Evolutionary conservation across 2,797 vertebrate genomes (phyloP).

Genomic region (Lateolabrax maculatus): DNA sequence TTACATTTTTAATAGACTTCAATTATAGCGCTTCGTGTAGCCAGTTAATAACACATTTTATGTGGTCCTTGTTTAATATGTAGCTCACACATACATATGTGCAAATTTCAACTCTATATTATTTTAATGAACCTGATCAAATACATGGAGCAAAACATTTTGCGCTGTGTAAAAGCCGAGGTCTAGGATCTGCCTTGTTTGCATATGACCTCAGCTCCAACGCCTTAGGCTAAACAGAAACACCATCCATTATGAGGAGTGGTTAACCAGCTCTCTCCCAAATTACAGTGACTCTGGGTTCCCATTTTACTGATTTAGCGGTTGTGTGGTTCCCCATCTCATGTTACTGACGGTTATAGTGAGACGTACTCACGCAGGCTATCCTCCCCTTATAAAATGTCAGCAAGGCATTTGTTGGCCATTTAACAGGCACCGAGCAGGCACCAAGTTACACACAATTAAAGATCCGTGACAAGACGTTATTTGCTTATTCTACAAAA

Average conservation of each 20-base stretch:
- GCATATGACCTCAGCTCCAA: conserved; percentile 84
- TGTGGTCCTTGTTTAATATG: not conserved
- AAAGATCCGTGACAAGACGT: conserved; percentile 47
- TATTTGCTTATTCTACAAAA: conserved; percentile 48
- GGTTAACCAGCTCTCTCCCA: conserved; percentile 85
- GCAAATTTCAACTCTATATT: conserved; percentile 4
- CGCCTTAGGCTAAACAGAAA: conserved; percentile 85
- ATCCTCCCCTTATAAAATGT: conserved; percentile 70
- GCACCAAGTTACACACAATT: conserved; percentile 63
- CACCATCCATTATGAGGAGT: conserved; percentile 85
- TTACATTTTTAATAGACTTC: conserved; percentile 17
- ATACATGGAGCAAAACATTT: conserved; percentile 53
- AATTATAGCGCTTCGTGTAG: not conserved
- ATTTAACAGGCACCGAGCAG: conserved; percentile 63
- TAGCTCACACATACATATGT: not conserved
- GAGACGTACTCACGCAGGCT: conserved; percentile 78
- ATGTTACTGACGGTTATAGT: conserved; percentile 82
- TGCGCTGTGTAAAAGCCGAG: conserved; percentile 54
- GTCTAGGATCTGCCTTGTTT: conserved; percentile 79
- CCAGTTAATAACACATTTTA: conserved; percentile 20
- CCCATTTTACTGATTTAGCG: conserved; percentile 85
- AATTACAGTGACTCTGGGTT: conserved; percentile 84
- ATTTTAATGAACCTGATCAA: conserved; percentile 47
- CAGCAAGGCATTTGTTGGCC: conserved; percentile 63
- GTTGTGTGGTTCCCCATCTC: conserved; percentile 83